A percentile compares a stretch with the other conserved stretches of the same genome.
Conservation (phyloP, 2,797 vertebrate genomes). For the Acridotheres tristis region DNA sequence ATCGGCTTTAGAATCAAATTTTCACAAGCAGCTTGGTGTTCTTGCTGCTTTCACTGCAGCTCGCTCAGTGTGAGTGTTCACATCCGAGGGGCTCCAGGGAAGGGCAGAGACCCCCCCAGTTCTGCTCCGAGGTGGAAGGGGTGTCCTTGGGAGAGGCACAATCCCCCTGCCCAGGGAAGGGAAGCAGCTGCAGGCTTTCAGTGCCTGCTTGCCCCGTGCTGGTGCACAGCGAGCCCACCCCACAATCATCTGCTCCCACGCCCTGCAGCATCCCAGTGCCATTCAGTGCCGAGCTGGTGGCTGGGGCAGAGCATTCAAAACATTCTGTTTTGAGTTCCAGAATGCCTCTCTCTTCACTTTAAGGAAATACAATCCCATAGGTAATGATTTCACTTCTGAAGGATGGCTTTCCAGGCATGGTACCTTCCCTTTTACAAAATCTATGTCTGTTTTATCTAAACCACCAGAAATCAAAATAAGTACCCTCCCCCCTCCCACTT, state of each 20-base stretch:
- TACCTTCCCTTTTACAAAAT: conserved; percentile 10
- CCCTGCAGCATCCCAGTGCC: neutral
- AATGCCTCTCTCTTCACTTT: conserved; percentile 23
- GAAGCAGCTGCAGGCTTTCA: neutral
- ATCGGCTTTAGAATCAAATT: conserved; percentile 15
- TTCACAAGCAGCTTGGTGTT: neutral
- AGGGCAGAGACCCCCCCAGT: neutral
- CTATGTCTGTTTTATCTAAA: conserved; percentile 69
- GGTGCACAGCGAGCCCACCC: neutral
- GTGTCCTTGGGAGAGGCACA: neutral
- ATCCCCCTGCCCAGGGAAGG: fast-evolving
- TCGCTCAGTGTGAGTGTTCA: fast-evolving
- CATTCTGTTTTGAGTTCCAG: conserved; percentile 10
- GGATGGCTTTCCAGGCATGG: conserved; percentile 57
- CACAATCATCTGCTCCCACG: neutral
- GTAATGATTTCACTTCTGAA: conserved; percentile 72
- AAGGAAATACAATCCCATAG: conserved; percentile 53
- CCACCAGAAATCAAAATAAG: conserved; percentile 70
- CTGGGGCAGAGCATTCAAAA: neutral
- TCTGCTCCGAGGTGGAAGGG: neutral
- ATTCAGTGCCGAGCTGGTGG: neutral
- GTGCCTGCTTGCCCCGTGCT: neutral
- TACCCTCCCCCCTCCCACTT: neutral
- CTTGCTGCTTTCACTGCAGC: neutral
- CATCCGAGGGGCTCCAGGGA: neutral